phyloP scores from a whole-genome alignment of 2,113 vertebrate species.

The Archilochus colubris region DNA sequence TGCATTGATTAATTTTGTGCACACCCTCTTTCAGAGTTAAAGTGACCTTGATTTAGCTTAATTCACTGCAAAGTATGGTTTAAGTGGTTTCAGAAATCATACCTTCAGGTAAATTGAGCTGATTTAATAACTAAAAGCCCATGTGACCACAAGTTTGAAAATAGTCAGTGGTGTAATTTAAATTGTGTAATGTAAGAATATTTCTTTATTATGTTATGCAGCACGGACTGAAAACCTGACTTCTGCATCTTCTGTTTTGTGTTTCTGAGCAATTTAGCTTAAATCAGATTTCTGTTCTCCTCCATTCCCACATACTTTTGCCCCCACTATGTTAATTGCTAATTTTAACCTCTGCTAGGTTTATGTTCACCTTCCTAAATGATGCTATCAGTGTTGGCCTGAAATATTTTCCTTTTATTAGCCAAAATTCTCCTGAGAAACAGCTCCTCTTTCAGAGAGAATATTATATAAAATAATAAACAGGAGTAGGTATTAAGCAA shows the following conservation, averaged over 20 bases:
- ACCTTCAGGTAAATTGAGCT: background rate
- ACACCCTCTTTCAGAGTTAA: background rate
- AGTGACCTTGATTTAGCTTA: background rate
- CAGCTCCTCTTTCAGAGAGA: slow-evolving; percentile 10
- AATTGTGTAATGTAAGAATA: background rate
- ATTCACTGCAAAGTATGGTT: background rate
- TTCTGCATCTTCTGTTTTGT: background rate
- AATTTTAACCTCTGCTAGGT: background rate
- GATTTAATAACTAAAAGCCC: background rate
- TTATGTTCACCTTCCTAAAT: background rate
- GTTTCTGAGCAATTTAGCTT: background rate
- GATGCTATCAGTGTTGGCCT: background rate
- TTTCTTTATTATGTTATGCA: background rate
- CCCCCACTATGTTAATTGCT: background rate
- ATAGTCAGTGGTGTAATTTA: background rate
- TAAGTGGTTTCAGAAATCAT: background rate
- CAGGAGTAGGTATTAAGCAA: slow-evolving; percentile 43
- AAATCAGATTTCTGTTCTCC: background rate
- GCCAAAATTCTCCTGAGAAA: slow-evolving; percentile 23
- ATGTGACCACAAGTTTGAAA: background rate
- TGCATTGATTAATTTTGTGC: background rate
- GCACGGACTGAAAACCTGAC: background rate
- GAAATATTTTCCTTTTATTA: slow-evolving; percentile 13
- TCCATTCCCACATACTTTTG: background rate
- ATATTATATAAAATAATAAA: slow-evolving; percentile 46